These are phyloP conservation scores for Pterocles burchelli DNA, from an alignment of 2,113 vertebrate genomes.

Conservation along the genomic window DNA sequence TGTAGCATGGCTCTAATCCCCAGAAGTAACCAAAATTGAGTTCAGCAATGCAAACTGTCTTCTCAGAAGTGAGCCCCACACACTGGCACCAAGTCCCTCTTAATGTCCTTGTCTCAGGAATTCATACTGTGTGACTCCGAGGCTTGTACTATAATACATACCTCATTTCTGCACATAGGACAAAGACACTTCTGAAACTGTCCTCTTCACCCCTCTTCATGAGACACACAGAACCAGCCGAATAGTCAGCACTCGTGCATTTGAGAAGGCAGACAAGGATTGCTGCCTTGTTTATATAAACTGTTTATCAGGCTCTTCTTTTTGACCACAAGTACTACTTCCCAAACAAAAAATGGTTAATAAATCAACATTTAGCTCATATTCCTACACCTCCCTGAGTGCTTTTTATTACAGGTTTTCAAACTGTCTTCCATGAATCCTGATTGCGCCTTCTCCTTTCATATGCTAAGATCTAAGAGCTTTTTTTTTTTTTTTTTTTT, in stretches of 20 bases:
- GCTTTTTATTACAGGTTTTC: constrained; percentile 41
- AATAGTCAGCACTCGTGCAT: not conserved
- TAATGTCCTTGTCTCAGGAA: not conserved
- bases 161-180: not conserved
- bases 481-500: not conserved
- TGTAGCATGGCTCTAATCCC: not conserved
- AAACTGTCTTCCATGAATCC: not conserved
- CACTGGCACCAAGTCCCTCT: not conserved
- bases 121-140: not conserved
- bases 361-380: constrained; percentile 22
- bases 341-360: constrained; percentile 17
- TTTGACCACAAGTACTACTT: not conserved
- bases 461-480: constrained; percentile 30
- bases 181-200: not conserved
- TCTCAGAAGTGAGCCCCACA: fast-evolving
- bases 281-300: constrained; percentile 3
- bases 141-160: not conserved
- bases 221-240: not conserved
- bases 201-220: not conserved
- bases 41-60: not conserved
- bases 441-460: not conserved
- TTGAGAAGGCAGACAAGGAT: not conserved
- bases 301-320: not conserved
- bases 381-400: not conserved
- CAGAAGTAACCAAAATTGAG: not conserved